phyloP scores from a whole-genome alignment of 2,113 vertebrate species.

The Takifugu bimaculatus region DNA sequence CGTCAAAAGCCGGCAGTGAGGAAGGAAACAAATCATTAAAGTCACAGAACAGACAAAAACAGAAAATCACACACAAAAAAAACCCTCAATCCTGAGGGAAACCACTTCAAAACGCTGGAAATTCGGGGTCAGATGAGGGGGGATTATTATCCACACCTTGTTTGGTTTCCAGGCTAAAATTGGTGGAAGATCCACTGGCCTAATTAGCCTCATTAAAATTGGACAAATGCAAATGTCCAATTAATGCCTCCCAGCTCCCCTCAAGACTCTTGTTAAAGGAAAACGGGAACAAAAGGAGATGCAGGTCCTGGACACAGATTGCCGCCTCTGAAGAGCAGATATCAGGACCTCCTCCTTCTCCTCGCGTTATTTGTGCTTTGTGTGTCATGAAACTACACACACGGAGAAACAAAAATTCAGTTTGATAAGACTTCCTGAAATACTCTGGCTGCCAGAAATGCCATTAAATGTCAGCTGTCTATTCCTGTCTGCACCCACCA shows the following conservation, averaged over 20 bases:
- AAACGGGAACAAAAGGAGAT: slow-evolving; percentile 27
- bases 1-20: too few relatives aligned
- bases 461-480: slow-evolving; percentile 59
- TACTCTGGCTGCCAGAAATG: slow-evolving; percentile 52
- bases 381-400: not conserved
- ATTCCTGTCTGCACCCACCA: slow-evolving; percentile 22
- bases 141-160: slow-evolving; percentile 13
- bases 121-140: slow-evolving; percentile 3
- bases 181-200: not conserved
- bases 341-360: not conserved
- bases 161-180: slow-evolving; percentile 10
- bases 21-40: not conserved
- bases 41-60: not conserved
- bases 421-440: slow-evolving; percentile 57
- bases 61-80: too few relatives aligned
- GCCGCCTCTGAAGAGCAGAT: slow-evolving; percentile 10
- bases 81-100: not conserved
- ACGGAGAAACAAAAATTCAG: slow-evolving; percentile 19
- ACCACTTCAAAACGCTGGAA: slow-evolving; percentile 18
- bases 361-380: not conserved
- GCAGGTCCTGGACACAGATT: slow-evolving; percentile 7
- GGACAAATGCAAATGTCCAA: slow-evolving; percentile 47
- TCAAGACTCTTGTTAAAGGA: slow-evolving; percentile 35
- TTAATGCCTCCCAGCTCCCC: slow-evolving; percentile 31
- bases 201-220: slow-evolving; percentile 50